Evolutionary conservation across 2,797 vertebrate species (phyloP).

Genomic region (Rhincodon typus): DNA sequence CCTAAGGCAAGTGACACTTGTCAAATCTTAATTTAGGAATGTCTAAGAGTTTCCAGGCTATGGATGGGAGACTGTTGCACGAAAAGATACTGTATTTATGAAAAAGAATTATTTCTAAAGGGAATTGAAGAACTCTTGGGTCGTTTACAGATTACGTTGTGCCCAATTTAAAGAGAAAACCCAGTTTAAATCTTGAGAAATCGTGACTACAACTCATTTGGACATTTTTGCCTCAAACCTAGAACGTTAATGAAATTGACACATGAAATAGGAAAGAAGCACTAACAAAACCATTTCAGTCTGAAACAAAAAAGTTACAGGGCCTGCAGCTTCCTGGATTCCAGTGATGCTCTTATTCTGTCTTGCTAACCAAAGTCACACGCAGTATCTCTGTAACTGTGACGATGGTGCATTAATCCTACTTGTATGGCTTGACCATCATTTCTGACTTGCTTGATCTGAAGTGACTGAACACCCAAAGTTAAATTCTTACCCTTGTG

Average conservation of each 20-base stretch:
- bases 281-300: not conserved
- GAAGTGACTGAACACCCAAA: not conserved
- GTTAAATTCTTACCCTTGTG: not conserved
- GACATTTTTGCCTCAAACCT: not conserved
- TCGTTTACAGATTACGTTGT: not conserved
- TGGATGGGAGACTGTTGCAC: not conserved
- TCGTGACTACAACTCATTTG: not conserved
- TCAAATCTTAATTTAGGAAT: not conserved
- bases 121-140: not conserved
- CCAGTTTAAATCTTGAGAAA: not conserved
- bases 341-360: not conserved
- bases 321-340: not conserved
- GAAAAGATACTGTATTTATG: not conserved
- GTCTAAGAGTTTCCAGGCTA: not conserved
- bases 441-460: not conserved
- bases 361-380: not conserved
- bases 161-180: not conserved
- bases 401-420: not conserved
- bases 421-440: not conserved
- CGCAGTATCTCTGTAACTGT: not conserved
- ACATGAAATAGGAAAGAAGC: not conserved
- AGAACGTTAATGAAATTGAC: not conserved
- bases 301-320: not conserved
- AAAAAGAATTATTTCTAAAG: not conserved
- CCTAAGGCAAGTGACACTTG: not conserved